Evolutionary conservation across 2,113 vertebrate genomes (phyloP), one percentile per base, ranked within the genome.

Genomic region (Tragelaphus imberbis): DNA sequence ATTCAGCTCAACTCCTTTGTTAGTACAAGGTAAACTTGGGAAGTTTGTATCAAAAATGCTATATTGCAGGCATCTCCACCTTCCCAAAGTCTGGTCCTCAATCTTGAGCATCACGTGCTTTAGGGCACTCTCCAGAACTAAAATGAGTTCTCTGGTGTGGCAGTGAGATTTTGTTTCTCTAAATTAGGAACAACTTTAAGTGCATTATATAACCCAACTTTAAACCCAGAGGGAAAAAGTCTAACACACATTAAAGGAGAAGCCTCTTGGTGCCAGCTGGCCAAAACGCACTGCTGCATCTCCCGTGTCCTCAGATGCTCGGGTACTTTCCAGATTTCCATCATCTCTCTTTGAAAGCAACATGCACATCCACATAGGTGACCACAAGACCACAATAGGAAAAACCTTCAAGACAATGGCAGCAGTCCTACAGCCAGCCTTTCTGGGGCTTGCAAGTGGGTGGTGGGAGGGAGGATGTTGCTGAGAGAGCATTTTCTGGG

Each of bases 151-250:
- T 56, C 81, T 47, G 28, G 51, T 40, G 12, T 55, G 56, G n/a
- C 21, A 13, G 53, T 59, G 15, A 28, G n/a, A 49, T 82, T 92
- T 93, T 55, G 19, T 17, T 88, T 65, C 81, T 40, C 51, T 28
- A 25, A 86, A 79, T 87, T 79, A 90, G 56, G 79, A 93, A 71
- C 5, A 53, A 63, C 27, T 55, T 79, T 88, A 87, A 88, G 40
- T 71, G 63, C 56, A 68, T 91, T 90, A 49, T 40, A 21, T 95
- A 84, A 88, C 10, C 36, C 68, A 75, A 75, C 68, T 92, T 86
- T 36, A 56, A 58, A 47, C 59, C 79, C 61, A 23, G 15, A 86
- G 58, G 56, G 36, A 14, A 3, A 36, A 92, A n/a, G 25, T 68
- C 71, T 82, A n/a, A 89, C 40, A n/a, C 44, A 33, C 44, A 40